Evolutionary conservation across 2,888 invertebrate genomes (phyloP), one percentile per base, ranked within the genome.

Genomic region (Xylocampa areola): DNA sequence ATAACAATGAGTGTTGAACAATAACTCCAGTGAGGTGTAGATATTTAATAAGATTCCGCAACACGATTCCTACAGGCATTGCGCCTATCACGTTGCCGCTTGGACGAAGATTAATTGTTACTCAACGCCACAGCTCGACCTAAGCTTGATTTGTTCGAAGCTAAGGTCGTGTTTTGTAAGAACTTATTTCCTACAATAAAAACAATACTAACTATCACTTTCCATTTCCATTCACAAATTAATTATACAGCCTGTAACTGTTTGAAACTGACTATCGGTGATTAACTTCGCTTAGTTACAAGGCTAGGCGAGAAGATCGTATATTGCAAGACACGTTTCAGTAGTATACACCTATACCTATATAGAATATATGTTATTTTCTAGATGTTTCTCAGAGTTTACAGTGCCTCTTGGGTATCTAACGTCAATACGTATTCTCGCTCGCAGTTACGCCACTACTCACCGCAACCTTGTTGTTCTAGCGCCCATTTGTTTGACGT

Each of bases 81-180:
- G 83, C 79, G 77, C 80, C 84, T 87, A 89, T 88, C 88, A 83
- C 81, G 82, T 82, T 80, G 81, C 81, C 64, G 80, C 82, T 86
- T 83, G 82, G 92, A 91, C 90, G 87, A 89, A 87, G 91, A 92
- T 92, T 88, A 89, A 92, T 92, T 80, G 73, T 82, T 80, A 71
- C 72, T 58, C 68, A 79, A 82, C 79, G 75, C 80, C 81, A 77
- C 76, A 76, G 76, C 75, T 74, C 73, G 77, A 79, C 77, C 80
- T 79, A 70, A 68, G 72, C 67, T 71, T 76, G 74, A 78, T 80
- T 86, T 78, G 75, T 76, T 75, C 73, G 68, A 76, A 68, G 65
- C 72, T 79, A 72, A 79, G 78, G 78, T 76, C 79, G 76, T 59
- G 68, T 78, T 80, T 79, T 69, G 73, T 83, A 61, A 72, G 72